These are phyloP conservation scores for Trochalopteron elliotii DNA, from an alignment of 2,113 vertebrate genomes.

Conservation along the genomic window DNA sequence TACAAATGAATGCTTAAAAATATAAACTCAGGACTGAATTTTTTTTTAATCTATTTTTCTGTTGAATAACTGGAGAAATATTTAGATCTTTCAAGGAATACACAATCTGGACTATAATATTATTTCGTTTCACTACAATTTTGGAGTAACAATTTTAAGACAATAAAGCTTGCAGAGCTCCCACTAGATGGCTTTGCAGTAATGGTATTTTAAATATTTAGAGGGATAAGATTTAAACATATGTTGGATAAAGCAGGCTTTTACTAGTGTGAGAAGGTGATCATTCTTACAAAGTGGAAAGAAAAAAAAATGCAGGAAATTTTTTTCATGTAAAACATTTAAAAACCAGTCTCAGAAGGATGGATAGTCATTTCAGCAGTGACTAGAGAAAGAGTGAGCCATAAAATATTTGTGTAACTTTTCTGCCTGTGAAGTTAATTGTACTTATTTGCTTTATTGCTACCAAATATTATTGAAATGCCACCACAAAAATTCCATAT, in stretches of 20 bases:
- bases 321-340: neutral
- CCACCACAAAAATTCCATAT: neutral
- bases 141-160: neutral
- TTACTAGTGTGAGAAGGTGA: neutral
- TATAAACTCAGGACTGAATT: neutral
- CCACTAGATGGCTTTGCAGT: neutral
- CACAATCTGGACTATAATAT: neutral
- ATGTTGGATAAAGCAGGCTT: neutral
- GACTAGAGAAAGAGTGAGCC: neutral
- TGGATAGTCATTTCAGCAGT: neutral
- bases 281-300: neutral
- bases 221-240: neutral
- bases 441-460: neutral
- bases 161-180: neutral
- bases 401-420: neutral
- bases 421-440: neutral
- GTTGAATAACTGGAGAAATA: neutral
- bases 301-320: neutral
- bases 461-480: neutral
- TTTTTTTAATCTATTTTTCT: neutral
- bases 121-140: neutral
- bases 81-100: neutral
- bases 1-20: slow-evolving; percentile 17
- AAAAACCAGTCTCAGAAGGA: neutral
- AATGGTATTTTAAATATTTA: neutral